Conservation (phyloP, 2,113 vertebrate species). For the Brachypteracias leptosomus region DNA sequence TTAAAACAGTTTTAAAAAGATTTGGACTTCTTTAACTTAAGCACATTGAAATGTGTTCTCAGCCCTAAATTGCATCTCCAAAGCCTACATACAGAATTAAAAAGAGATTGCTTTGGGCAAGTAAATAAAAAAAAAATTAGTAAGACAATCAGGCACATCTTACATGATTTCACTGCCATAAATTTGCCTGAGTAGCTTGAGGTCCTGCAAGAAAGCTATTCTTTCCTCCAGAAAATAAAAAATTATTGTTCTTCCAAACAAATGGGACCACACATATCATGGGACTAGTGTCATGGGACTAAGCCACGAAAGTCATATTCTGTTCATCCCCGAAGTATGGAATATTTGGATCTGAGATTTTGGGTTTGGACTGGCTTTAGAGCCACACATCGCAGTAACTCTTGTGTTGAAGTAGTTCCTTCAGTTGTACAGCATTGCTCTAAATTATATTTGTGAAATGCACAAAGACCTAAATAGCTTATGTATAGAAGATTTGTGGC, state of each 20-base stretch:
- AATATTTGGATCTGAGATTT: not conserved
- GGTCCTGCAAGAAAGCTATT: slow-evolving; percentile 18
- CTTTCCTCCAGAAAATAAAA: not conserved
- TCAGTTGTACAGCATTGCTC: not conserved
- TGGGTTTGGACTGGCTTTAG: slow-evolving; percentile 1
- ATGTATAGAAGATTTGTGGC: not conserved
- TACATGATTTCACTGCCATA: not conserved
- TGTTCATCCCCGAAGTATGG: not conserved
- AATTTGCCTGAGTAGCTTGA: slow-evolving; percentile 2
- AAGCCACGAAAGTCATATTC: not conserved
- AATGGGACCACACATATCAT: slow-evolving; percentile 7
- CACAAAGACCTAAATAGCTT: not conserved
- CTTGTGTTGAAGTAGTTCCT: not conserved
- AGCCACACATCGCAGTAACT: not conserved
- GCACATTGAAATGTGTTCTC: not conserved
- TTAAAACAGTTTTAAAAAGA: not conserved
- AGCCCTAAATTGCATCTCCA: not conserved
- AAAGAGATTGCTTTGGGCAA: slow-evolving; percentile 19
- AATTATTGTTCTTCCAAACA: not conserved
- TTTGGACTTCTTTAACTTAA: not conserved
- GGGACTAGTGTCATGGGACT: not conserved
- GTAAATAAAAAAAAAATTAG: not conserved
- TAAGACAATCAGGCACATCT: not conserved
- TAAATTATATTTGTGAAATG: not conserved
- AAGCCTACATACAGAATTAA: not conserved